These are phyloP conservation scores for Stigmatopora argus DNA, from an alignment of 2,113 vertebrate species.

Conservation along the genomic window DNA sequence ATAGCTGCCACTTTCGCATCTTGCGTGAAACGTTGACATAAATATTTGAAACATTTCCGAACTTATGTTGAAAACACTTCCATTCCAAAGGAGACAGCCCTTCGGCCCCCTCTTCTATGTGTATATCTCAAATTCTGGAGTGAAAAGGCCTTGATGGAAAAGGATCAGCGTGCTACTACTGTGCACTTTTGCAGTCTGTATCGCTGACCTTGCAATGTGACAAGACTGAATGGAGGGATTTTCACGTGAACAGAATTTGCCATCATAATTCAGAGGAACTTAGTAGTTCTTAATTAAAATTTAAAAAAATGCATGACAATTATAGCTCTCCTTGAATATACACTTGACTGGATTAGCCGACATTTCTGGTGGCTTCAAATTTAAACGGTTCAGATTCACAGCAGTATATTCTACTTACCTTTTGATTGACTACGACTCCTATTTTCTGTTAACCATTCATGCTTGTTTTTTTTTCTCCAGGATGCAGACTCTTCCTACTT, in stretches of 20 bases:
- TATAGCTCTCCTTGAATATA: conserved; percentile 21
- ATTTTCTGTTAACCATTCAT: too few species aligned
- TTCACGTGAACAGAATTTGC: conserved; percentile 14
- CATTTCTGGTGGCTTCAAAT: conserved; percentile 46
- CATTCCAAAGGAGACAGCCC: neutral
- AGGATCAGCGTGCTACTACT: neutral
- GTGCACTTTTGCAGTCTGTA: neutral
- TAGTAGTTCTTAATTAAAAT: conserved; percentile 28
- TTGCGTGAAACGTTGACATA: neutral
- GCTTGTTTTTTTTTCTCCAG: conserved; percentile 56
- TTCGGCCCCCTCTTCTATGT: neutral
- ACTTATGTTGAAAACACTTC: neutral
- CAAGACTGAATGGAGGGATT: conserved; percentile 1
- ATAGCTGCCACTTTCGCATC: neutral
- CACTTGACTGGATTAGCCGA: conserved; percentile 18
- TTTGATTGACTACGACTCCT: too few species aligned
- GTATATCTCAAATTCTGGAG: neutral
- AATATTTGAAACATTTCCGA: neutral
- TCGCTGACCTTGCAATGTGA: conserved; percentile 18
- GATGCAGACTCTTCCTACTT: conserved; percentile 83
- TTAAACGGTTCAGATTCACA: neutral
- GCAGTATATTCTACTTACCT: neutral
- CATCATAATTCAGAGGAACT: conserved; percentile 29
- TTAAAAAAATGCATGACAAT: conserved; percentile 20
- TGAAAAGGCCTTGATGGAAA: neutral